Base-by-base conservation (phyloP, 2,888 invertebrate genomes). In the Tenodera sinensis region DNA sequence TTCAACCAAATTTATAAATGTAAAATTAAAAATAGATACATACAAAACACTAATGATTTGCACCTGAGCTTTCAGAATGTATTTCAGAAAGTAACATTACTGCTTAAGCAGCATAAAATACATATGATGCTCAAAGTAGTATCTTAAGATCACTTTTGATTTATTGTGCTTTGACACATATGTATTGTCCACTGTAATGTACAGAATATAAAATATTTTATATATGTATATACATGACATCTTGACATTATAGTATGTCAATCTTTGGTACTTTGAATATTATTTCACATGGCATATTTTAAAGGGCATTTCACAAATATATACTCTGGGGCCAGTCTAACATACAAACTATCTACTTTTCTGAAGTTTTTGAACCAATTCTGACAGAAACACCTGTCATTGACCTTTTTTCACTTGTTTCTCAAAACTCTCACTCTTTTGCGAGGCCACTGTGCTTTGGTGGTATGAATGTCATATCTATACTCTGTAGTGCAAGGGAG, bases 401-500 rank as follows among this genome's bases (percentile, higher is more conserved):
- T 71, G 42, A 12, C 42, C 42, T 71, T 71, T 71, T 71, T 71
- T 20, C 54, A 20, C 54, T 71, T 71, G 2, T 71, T 20, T 71
- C 54, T 71, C 25, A 71, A 71, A 71, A 34, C 84, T 47, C 27
- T 27, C 20, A 85, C 47, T 34, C 54, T 47, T 34, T 54, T 85
- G 54, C 34, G 47, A 85, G 47, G 85, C 85, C 47, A 47, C 85
- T 47, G 27, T 27, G 28, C n/a, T 88, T 20, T 83, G 84, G 28
- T 25, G 20, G 34, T 54, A 28, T 54, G 25, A 54, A 83, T 88
- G 82, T 82, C 42, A 34, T 81, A 42, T 28, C 81, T 89, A 90
- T 12, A 90, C 90, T 30, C 90, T 87, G 81, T 90, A 90, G 47
- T 90, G 89, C 54, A 90, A 15, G 12, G 90, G 89, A 15, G 89